Evolutionary conservation across 2,888 invertebrate species (phyloP), one percentile per base, ranked within the genome.

Genomic region (Sinohyriopsis cumingii): DNA sequence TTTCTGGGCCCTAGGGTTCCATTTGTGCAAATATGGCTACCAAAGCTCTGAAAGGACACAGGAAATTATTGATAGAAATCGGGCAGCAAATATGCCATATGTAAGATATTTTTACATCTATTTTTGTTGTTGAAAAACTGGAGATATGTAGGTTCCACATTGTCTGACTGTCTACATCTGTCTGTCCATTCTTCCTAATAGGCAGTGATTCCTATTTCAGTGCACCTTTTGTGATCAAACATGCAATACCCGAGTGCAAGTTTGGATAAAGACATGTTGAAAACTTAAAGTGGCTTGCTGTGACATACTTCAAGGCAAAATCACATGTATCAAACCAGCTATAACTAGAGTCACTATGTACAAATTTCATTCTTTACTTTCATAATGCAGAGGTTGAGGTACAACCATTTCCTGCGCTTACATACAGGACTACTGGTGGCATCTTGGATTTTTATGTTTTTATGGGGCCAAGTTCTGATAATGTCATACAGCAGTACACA

Each of bases 1-100:
- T n/a, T 86, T 94, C 87, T 96, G 96, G 96, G 92, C 94, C 3
- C 92, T 96, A 0, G 96, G 96, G 0, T 96, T 95, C 89, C 96
- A 96, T 90, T 91, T 96, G 61, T 95, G 95, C 92, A 93, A 93
- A 92, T 94, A 81, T 78, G 87, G 86, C 7, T 86, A 84, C 65
- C 70, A 71, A 57, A 80, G 81, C 24, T 71, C 72, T 5, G 74
- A 76, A 20, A 78, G 76, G 20, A 77, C 86, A 57, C 71, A 80
- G 65, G 73, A 67, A 20, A 78, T 84, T 9, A 80, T 83, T 7
- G 65, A 83, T 18, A 80, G 82, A 72, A 79, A 81, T 53, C 73
- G 80, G 45, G 72, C 69, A 60, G 82, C 80, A 18, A 79, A 80
- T 18, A 83, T 86, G 69, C 86, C 86, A 4, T 81, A 81, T 76